Conservation (phyloP, 2,113 vertebrate genomes). For the Ascaphus truei region DNA sequence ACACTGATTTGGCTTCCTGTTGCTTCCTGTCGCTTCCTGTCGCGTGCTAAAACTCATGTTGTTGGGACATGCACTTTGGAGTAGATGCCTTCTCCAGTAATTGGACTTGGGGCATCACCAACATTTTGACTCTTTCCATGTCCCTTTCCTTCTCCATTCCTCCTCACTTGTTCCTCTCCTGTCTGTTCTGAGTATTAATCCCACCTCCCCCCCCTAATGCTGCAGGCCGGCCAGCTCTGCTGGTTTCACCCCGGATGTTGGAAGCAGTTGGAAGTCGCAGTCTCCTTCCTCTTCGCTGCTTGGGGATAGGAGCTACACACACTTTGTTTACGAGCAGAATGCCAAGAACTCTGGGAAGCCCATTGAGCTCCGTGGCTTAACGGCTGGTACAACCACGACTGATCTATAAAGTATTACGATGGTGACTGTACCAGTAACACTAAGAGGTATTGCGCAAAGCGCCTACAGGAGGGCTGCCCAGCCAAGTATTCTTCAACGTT, state of each 20-base stretch:
- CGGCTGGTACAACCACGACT: slow-evolving; percentile 47
- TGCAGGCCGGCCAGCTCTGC: slow-evolving; percentile 64
- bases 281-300: slow-evolving; percentile 51
- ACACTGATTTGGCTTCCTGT: too few relatives aligned
- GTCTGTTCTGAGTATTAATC: slow-evolving; percentile 49
- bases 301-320: slow-evolving; percentile 47
- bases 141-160: neutral
- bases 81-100: neutral
- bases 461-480: too few relatives aligned
- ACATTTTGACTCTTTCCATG: too few relatives aligned
- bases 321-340: slow-evolving; percentile 55
- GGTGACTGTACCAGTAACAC: neutral
- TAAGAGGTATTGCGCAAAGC: too few relatives aligned
- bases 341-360: slow-evolving; percentile 55
- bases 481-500: too few relatives aligned
- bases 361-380: slow-evolving; percentile 36
- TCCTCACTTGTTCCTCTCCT: neutral
- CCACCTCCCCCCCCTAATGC: slow-evolving; percentile 59
- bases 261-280: slow-evolving; percentile 56
- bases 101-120: neutral
- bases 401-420: slow-evolving; percentile 48
- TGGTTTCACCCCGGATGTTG: slow-evolving; percentile 53
- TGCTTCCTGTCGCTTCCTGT: too few relatives aligned
- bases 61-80: too few relatives aligned
- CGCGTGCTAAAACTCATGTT: too few relatives aligned